These are phyloP conservation scores for Capromys pilorides DNA, from an alignment of 2,797 vertebrate genomes.

Conservation along the genomic window DNA sequence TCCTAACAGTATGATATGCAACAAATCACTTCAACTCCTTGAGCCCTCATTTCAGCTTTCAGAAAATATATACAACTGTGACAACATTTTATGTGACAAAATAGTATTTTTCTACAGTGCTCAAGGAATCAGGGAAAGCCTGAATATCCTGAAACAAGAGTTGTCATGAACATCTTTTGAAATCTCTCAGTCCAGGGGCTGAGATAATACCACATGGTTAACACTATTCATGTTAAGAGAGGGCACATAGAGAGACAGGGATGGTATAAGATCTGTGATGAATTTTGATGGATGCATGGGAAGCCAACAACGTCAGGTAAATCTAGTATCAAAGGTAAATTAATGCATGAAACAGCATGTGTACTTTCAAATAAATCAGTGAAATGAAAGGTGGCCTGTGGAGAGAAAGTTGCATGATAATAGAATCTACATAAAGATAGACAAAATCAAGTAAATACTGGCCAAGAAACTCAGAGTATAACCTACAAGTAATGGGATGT, in stretches of 20 bases:
- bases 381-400: neutral
- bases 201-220: neutral
- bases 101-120: slow-evolving; percentile 17
- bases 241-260: neutral
- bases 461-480: neutral
- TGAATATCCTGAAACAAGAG: neutral
- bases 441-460: neutral
- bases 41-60: neutral
- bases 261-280: neutral
- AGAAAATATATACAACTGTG: neutral
- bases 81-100: slow-evolving; percentile 18
- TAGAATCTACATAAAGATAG: neutral
- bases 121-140: neutral
- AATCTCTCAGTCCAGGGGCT: neutral
- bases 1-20: neutral
- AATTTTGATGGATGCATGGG: neutral
- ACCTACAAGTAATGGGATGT: neutral
- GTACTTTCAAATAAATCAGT: neutral
- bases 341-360: neutral
- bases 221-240: neutral
- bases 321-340: neutral
- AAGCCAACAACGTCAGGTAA: slow-evolving; percentile 2
- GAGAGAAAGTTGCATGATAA: neutral
- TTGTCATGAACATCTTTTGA: neutral
- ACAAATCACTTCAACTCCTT: neutral